Percentiles rank a stretch among this genome's conserved stretches.
These are phyloP conservation scores for Oreochromis spilurus DNA, from an alignment of 2,113 vertebrate species.

Conservation along the genomic window DNA sequence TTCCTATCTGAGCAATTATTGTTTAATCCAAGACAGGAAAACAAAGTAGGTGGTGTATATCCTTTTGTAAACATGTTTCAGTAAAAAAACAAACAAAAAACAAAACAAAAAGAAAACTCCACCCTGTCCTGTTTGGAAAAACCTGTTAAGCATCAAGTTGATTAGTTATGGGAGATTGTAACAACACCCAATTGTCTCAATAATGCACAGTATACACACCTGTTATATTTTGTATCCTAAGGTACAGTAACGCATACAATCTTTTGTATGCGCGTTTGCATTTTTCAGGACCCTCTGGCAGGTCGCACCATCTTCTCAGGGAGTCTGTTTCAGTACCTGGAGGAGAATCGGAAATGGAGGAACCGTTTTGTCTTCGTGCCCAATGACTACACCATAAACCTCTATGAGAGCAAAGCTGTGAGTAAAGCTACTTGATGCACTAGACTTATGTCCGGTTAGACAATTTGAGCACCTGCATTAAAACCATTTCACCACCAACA, in stretches of 20 bases:
- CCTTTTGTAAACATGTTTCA: constrained; percentile 22
- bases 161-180: not conserved
- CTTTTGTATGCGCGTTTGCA: not conserved
- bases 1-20: not conserved
- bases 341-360: constrained; percentile 92
- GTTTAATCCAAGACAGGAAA: constrained; percentile 38
- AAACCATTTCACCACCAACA: constrained; percentile 39
- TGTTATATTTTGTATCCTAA: not conserved
- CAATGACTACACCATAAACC: constrained; percentile 81
- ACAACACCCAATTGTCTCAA: not conserved
- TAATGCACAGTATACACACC: not conserved
- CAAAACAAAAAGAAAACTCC: not conserved
- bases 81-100: not conserved
- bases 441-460: not conserved
- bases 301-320: constrained; percentile 89
- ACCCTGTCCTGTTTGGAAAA: not conserved
- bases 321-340: constrained; percentile 88
- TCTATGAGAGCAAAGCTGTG: constrained; percentile 86
- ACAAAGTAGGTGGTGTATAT: constrained; percentile 18
- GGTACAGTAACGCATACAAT: not conserved
- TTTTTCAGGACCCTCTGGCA: constrained; percentile 79
- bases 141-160: not conserved
- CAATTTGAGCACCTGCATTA: not conserved
- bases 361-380: constrained; percentile 86
- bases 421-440: constrained; percentile 9